Evolutionary conservation across 2,113 vertebrate species (phyloP).

Genomic region (Neoarius graeffei): DNA sequence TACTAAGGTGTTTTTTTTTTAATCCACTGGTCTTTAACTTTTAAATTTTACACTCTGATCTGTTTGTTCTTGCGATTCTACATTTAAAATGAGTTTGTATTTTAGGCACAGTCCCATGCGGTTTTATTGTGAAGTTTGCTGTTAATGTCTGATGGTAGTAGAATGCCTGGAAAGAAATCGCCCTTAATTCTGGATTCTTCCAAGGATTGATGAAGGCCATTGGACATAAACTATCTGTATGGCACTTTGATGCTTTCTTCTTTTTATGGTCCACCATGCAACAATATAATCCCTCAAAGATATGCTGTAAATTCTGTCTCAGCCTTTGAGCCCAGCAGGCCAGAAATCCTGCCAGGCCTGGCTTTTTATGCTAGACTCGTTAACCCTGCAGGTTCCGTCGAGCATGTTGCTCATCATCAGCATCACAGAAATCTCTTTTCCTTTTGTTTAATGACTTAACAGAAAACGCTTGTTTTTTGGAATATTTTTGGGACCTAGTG

Average conservation of each 20-base stretch:
- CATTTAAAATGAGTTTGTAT: constrained; percentile 29
- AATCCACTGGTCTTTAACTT: background rate
- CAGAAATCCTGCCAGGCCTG: constrained; percentile 46
- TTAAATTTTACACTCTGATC: background rate
- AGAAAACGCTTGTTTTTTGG: background rate
- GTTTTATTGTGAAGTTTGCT: constrained; percentile 39
- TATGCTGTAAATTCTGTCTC: constrained; percentile 52
- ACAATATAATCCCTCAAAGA: constrained; percentile 48
- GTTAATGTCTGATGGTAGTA: constrained; percentile 43
- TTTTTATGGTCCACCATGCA: constrained; percentile 49
- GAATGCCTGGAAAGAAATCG: constrained; percentile 41
- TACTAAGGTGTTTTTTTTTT: background rate
- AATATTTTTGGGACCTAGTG: background rate
- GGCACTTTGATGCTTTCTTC: constrained; percentile 50
- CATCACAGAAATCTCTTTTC: background rate
- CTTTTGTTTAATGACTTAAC: background rate
- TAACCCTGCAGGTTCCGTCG: constrained; percentile 42
- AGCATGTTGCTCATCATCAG: constrained; percentile 24
- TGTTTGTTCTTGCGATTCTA: constrained; percentile 5
- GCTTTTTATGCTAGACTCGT: constrained; percentile 42
- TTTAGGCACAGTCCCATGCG: constrained; percentile 12
- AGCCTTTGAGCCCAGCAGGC: constrained; percentile 43
- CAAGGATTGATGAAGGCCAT: constrained; percentile 40
- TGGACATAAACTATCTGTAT: constrained; percentile 52
- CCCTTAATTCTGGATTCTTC: constrained; percentile 40